Percentiles rank a stretch among this genome's conserved stretches.
Conservation (phyloP, 2,888 invertebrate species). For the Ormia ochracea region DNA sequence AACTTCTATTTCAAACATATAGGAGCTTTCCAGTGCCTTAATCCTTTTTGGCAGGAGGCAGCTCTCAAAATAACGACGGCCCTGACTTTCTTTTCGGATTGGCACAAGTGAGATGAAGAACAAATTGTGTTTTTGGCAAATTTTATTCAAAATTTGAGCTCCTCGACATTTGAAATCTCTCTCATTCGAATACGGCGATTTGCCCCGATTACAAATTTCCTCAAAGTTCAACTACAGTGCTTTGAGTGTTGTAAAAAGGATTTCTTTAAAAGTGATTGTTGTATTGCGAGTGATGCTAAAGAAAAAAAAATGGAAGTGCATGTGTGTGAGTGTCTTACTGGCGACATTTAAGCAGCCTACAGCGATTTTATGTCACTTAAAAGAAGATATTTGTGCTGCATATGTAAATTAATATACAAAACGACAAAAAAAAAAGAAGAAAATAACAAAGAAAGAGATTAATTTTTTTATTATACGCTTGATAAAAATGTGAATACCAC, state of each 20-base stretch:
- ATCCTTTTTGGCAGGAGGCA: no score
- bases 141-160: no score
- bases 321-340: conserved; percentile 3
- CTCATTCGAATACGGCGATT: no score
- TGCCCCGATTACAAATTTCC: neutral
- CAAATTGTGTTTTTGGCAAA: no score
- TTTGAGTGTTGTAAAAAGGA: neutral
- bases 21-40: no score
- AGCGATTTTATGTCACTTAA: conserved; percentile 50
- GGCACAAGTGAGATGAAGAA: no score
- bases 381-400: conserved; percentile 42
- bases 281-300: neutral
- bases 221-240: neutral
- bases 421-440: no score
- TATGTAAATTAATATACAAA: conserved; percentile 2
- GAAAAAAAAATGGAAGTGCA: neutral
- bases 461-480: conserved; percentile 22
- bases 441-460: conserved; percentile 26
- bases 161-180: no score
- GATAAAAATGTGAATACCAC: conserved; percentile 24
- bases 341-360: conserved; percentile 32
- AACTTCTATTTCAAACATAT: no score
- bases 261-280: conserved; percentile 18
- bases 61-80: no score
- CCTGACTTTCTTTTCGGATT: no score